These are phyloP conservation scores for Hoplostethus atlanticus DNA, from an alignment of 2,797 vertebrate genomes.

Conservation along the genomic window DNA sequence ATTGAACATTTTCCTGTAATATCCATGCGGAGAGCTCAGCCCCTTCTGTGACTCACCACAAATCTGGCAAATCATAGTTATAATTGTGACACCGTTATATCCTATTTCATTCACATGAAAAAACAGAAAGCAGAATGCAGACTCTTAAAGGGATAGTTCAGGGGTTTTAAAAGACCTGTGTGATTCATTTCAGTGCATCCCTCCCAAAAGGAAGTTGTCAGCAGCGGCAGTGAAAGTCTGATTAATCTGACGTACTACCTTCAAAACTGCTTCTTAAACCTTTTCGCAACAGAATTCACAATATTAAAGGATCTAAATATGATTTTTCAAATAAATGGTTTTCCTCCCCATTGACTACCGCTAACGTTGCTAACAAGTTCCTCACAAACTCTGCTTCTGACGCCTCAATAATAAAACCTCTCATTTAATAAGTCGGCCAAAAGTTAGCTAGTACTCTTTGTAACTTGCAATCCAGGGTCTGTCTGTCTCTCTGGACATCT, in stretches of 20 bases:
- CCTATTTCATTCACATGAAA: too few species aligned
- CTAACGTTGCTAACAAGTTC: background rate
- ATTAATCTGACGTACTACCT: constrained; percentile 9
- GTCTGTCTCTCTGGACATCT: constrained; percentile 37
- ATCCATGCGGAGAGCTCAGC: too few species aligned
- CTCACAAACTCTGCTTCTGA: background rate
- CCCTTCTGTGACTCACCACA: background rate
- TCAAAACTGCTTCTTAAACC: background rate
- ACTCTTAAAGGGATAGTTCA: too few species aligned
- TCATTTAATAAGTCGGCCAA: constrained; percentile 2
- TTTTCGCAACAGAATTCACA: constrained; percentile 3
- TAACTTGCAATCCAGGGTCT: background rate
- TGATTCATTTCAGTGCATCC: too few species aligned
- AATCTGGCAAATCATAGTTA: background rate
- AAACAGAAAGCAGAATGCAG: too few species aligned
- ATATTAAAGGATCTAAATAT: too few species aligned
- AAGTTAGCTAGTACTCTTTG: too few species aligned
- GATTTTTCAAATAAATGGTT: background rate
- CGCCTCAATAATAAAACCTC: constrained; percentile 15
- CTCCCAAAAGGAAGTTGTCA: too few species aligned
- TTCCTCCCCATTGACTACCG: background rate
- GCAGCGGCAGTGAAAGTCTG: background rate
- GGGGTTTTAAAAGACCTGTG: too few species aligned
- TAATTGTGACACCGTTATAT: too few species aligned
- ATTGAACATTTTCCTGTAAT: too few species aligned